These are phyloP conservation scores for Prochilodus magdalenae DNA, from an alignment of 2,113 vertebrate genomes.

Conservation along the genomic window DNA sequence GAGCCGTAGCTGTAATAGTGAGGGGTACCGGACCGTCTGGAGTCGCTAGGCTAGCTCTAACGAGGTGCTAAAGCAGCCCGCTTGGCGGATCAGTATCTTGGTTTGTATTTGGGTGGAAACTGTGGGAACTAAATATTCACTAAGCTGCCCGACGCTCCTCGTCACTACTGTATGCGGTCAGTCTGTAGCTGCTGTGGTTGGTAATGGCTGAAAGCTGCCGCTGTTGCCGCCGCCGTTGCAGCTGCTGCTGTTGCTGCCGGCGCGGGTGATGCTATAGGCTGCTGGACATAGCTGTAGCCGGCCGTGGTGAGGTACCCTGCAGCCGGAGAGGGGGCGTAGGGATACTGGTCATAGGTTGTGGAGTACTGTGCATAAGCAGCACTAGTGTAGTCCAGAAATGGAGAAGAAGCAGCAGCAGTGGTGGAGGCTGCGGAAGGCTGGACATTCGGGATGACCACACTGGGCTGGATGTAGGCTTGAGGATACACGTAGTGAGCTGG, in stretches of 20 bases:
- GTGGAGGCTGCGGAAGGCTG: conserved; percentile 68
- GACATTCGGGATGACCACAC: conserved; percentile 91
- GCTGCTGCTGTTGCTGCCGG: conserved; percentile 76
- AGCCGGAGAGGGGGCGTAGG: conserved; percentile 90
- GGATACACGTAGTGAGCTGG: conserved; percentile 96
- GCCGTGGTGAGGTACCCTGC: conserved; percentile 88
- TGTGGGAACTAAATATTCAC: not conserved
- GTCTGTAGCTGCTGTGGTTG: conserved; percentile 94
- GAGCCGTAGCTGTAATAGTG: too few species aligned
- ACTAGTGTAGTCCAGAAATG: conserved; percentile 94
- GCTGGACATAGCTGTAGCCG: conserved; percentile 93
- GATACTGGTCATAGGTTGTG: conserved; percentile 92
- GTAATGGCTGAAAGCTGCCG: conserved; percentile 89
- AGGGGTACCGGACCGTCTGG: too few species aligned
- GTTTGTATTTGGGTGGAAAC: too few species aligned
- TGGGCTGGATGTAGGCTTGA: conserved; percentile 94
- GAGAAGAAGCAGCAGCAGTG: conserved; percentile 80
- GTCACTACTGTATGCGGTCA: conserved; percentile 86
- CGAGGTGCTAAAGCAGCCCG: too few species aligned
- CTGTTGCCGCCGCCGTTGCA: conserved; percentile 69
- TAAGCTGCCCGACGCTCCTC: not conserved
- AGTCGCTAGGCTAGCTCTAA: too few species aligned
- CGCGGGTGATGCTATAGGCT: conserved; percentile 85
- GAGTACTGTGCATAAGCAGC: conserved; percentile 94
- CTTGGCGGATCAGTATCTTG: too few species aligned